A percentile compares a stretch with the other conserved stretches of the same genome.
Evolutionary conservation across 2,113 vertebrate genomes (phyloP).

Genomic region (Sphaerodactylus townsendi): DNA sequence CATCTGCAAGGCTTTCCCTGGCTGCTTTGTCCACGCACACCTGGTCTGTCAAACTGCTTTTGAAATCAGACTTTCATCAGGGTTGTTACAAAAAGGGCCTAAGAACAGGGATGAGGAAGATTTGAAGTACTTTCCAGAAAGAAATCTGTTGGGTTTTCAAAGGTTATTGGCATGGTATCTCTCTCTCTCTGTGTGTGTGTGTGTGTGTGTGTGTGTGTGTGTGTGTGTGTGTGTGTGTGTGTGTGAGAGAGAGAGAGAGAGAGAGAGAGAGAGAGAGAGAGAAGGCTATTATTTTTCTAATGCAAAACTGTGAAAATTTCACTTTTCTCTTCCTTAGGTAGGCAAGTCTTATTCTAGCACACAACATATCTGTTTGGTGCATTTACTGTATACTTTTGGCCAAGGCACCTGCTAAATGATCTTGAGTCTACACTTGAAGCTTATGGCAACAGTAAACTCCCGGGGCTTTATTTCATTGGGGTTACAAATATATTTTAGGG

Average conservation of each 20-base stretch:
- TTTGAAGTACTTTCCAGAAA: slow-evolving; percentile 52
- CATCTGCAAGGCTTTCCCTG: neutral
- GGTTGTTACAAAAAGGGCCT: slow-evolving; percentile 43
- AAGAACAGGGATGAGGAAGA: slow-evolving; percentile 54
- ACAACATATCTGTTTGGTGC: neutral
- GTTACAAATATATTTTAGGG: too few species aligned
- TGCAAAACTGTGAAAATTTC: neutral
- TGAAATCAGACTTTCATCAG: slow-evolving; percentile 57
- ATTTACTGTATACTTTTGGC: neutral
- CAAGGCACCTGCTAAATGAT: too few species aligned
- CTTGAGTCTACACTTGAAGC: too few species aligned
- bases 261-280: too few species aligned
- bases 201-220: too few species aligned
- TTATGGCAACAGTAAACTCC: too few species aligned
- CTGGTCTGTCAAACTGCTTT: slow-evolving; percentile 42
- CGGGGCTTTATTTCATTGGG: too few species aligned
- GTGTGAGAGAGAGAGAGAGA: too few species aligned
- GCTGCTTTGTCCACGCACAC: neutral
- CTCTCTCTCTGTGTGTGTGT: neutral
- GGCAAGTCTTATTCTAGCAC: neutral
- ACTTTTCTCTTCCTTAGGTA: neutral
- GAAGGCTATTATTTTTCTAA: slow-evolving; percentile 1
- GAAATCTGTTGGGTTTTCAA: slow-evolving; percentile 56
- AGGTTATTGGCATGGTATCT: slow-evolving; percentile 47
- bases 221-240: too few species aligned